phyloP scores from a whole-genome alignment of 1,140 invertebrate species.

The Zaprionus gabonicus region DNA sequence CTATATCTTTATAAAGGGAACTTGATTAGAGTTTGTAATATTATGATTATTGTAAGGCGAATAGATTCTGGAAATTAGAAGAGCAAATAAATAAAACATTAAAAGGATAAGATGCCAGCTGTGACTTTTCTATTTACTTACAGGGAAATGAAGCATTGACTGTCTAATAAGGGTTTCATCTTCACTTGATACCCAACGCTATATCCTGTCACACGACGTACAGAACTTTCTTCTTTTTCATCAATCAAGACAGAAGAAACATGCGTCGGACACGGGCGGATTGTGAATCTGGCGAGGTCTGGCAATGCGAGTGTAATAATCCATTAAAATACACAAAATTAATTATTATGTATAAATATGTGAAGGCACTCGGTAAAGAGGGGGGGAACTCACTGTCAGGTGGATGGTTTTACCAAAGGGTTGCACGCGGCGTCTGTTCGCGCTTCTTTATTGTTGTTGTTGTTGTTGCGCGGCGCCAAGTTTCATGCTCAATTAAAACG shows the following conservation, averaged over 20 bases:
- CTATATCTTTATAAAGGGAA: too few relatives aligned
- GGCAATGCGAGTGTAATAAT: slow-evolving; percentile 58
- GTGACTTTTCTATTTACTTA: too few relatives aligned
- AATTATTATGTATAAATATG: slow-evolving; percentile 71
- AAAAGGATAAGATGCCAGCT: background rate
- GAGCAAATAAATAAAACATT: too few relatives aligned
- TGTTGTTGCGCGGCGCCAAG: slow-evolving; percentile 72
- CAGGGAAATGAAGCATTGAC: too few relatives aligned
- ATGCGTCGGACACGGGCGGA: slow-evolving; percentile 39
- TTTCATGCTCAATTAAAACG: slow-evolving; percentile 84
- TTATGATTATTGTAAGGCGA: too few relatives aligned
- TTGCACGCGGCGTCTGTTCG: slow-evolving; percentile 33
- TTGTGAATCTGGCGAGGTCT: slow-evolving; percentile 52
- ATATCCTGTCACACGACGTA: background rate
- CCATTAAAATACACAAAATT: slow-evolving; percentile 80
- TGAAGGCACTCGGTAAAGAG: slow-evolving; percentile 25
- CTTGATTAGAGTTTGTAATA: too few relatives aligned
- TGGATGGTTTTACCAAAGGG: slow-evolving; percentile 13
- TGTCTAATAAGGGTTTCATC: background rate
- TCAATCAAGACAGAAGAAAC: slow-evolving; percentile 53
- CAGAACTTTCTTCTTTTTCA: slow-evolving; percentile 29
- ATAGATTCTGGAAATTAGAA: too few relatives aligned
- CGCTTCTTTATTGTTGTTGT: slow-evolving; percentile 51
- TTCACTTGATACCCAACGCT: background rate
- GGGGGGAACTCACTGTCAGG: slow-evolving; percentile 29